A percentile compares a stretch with the other conserved stretches of the same genome.
phyloP scores from a whole-genome alignment of 2,113 vertebrate species.

The Eira barbara region DNA sequence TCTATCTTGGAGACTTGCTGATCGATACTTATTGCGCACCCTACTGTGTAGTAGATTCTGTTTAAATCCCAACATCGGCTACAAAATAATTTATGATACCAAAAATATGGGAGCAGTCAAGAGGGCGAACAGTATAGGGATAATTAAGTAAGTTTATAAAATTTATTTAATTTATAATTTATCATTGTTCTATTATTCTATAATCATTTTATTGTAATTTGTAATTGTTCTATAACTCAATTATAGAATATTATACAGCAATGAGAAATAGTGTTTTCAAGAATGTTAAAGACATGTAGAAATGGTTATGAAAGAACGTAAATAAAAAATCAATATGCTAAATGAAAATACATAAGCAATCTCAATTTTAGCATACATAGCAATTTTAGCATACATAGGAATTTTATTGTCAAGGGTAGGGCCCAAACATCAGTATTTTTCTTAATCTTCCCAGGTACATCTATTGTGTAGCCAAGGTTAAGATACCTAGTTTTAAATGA shows the following conservation, averaged over 20 bases:
- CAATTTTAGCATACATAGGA: neutral
- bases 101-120: neutral
- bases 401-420: neutral
- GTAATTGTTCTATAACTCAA: neutral
- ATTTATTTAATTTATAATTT: neutral
- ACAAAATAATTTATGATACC: slow-evolving; percentile 13
- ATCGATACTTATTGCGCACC: neutral
- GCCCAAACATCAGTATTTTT: neutral
- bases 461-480: neutral
- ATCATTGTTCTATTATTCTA: neutral
- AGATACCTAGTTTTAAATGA: neutral
- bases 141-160: neutral
- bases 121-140: neutral
- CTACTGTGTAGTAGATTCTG: neutral
- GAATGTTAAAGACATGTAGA: neutral
- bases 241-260: neutral
- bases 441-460: neutral
- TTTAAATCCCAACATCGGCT: neutral
- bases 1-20: neutral
- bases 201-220: neutral
- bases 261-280: slow-evolving; percentile 29
- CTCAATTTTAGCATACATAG: neutral
- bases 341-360: neutral
- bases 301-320: neutral
- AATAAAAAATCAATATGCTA: neutral